Evolutionary conservation across 1,140 invertebrate genomes (phyloP).

Genomic region (Antheraea pernyi): DNA sequence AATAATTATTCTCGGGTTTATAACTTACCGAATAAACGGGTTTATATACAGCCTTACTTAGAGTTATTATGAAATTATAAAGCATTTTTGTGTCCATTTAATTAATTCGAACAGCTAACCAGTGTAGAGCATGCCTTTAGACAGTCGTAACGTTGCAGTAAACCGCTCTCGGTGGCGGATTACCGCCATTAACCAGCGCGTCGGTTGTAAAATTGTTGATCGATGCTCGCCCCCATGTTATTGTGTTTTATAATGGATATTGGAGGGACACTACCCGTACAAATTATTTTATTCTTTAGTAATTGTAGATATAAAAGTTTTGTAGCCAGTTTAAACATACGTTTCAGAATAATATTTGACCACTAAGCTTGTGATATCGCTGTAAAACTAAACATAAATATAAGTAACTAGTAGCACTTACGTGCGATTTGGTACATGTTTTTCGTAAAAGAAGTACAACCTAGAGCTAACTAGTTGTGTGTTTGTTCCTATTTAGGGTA

Average conservation of each 20-base stretch:
- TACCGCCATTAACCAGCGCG: constrained; percentile 64
- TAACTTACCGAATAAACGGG: neutral
- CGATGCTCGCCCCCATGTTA: constrained; percentile 58
- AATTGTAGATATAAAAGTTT: neutral
- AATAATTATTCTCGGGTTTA: neutral
- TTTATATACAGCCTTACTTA: neutral
- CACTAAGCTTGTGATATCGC: too few species aligned
- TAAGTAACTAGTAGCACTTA: too few species aligned
- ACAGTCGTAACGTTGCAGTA: constrained; percentile 43
- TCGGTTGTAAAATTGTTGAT: constrained; percentile 65
- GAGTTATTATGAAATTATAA: constrained; percentile 12
- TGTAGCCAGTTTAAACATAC: neutral
- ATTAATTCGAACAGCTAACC: constrained; percentile 13
- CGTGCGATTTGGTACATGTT: too few species aligned
- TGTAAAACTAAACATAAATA: too few species aligned
- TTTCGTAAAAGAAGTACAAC: too few species aligned
- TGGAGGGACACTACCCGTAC: constrained; percentile 24
- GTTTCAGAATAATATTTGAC: too few species aligned
- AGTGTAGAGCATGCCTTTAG: constrained; percentile 26
- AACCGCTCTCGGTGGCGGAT: constrained; percentile 63
- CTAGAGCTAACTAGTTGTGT: too few species aligned
- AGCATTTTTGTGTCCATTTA: constrained; percentile 17
- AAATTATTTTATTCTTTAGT: neutral
- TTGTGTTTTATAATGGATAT: constrained; percentile 45
- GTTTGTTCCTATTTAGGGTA: too few species aligned